These are phyloP conservation scores for Leucoraja ocellata DNA, from an alignment of 2,797 vertebrate genomes.

Conservation along the genomic window DNA sequence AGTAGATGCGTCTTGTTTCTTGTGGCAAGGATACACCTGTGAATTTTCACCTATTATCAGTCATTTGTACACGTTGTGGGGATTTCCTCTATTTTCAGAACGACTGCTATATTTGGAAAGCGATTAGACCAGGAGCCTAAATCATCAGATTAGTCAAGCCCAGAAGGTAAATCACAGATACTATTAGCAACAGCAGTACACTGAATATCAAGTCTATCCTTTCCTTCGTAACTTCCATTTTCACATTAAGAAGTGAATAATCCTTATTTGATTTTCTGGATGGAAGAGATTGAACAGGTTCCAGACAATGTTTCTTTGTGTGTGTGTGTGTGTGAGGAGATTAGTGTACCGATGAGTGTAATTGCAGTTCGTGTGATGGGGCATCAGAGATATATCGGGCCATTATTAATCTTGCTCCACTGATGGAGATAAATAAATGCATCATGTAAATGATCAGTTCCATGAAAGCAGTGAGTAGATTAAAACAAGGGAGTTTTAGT, in stretches of 20 bases:
- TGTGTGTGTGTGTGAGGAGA: neutral
- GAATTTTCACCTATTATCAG: too few relatives aligned
- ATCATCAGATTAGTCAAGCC: neutral
- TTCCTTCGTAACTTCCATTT: neutral
- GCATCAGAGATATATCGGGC: neutral
- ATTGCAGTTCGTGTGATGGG: neutral
- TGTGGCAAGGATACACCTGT: neutral
- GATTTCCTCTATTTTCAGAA: neutral
- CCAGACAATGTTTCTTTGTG: neutral
- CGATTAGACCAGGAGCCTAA: neutral
- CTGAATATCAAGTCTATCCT: neutral
- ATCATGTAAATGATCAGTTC: neutral
- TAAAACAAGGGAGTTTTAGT: neutral
- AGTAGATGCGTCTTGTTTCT: neutral
- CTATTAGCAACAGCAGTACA: too few relatives aligned
- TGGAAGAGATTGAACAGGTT: neutral
- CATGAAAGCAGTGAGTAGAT: neutral
- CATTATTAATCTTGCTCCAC: neutral
- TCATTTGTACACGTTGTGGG: neutral
- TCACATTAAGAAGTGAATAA: neutral
- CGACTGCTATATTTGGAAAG: neutral
- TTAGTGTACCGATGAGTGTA: neutral
- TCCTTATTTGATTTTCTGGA: slow-evolving; percentile 16
- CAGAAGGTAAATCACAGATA: neutral
- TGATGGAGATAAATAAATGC: neutral